phyloP scores from a whole-genome alignment of 1,140 invertebrate species.

The Belonocnema kinseyi region DNA sequence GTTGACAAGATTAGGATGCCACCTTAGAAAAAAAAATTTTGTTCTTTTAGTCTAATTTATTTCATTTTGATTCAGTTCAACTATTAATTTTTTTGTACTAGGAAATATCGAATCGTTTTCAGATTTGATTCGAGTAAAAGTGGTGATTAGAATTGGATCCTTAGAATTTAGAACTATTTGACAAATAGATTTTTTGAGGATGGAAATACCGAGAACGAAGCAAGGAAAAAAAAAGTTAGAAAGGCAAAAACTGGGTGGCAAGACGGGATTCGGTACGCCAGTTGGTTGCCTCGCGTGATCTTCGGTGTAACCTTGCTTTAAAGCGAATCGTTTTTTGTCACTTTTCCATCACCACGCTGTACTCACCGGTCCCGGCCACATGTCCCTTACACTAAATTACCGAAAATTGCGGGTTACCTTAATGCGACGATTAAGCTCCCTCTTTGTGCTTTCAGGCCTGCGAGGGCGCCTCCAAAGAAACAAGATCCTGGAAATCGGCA shows the following conservation, averaged over 20 bases:
- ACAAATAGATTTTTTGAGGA: no score
- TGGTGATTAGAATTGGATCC: no score
- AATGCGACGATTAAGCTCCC: slow-evolving; percentile 62
- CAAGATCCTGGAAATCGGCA: slow-evolving; percentile 32
- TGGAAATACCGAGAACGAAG: not conserved
- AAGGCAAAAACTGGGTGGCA: slow-evolving; percentile 33
- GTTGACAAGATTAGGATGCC: no score
- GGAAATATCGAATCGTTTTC: no score
- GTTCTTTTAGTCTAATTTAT: no score
- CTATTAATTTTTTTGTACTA: no score
- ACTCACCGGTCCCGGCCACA: slow-evolving; percentile 60
- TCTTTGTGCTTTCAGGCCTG: slow-evolving; percentile 59
- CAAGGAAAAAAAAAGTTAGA: slow-evolving; percentile 6
- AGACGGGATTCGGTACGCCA: slow-evolving; percentile 64
- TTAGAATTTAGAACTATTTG: no score
- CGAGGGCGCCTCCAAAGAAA: slow-evolving; percentile 55
- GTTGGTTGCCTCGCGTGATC: slow-evolving; percentile 59
- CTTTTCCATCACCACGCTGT: slow-evolving; percentile 67
- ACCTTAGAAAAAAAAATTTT: no score
- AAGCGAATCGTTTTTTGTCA: slow-evolving; percentile 66
- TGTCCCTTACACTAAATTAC: slow-evolving; percentile 68
- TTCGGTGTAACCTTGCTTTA: slow-evolving; percentile 45
- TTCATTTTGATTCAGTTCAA: no score
- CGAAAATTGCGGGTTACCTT: slow-evolving; percentile 67
- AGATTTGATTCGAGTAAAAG: no score